Evolutionary conservation across 1,140 invertebrate genomes (phyloP).

Genomic region (Philotrypesis tridentata): DNA sequence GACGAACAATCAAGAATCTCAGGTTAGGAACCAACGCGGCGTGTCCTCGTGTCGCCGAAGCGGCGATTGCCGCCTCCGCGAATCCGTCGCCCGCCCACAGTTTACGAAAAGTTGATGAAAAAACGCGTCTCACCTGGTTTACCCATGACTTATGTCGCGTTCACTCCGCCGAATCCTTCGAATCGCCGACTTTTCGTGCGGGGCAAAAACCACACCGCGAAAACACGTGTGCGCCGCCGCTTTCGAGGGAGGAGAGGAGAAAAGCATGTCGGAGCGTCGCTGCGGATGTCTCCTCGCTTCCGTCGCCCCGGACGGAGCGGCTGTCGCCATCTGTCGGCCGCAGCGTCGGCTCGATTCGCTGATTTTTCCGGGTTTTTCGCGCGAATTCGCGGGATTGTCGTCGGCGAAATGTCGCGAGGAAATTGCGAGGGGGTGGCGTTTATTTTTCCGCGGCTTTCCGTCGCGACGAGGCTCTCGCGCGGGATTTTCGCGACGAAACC

Average conservation of each 20-base stretch:
- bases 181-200: background rate
- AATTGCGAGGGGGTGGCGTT: no score
- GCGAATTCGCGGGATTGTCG: no score
- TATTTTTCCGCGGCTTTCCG: no score
- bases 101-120: no score
- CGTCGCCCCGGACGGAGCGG: background rate
- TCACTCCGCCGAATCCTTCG: background rate
- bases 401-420: no score
- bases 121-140: conserved; percentile 48
- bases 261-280: conserved; percentile 14
- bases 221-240: conserved; percentile 15
- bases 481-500: no score
- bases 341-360: background rate
- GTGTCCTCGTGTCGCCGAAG: background rate
- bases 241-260: background rate
- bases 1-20: background rate
- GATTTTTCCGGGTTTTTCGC: no score
- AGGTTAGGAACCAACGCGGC: conserved; percentile 22
- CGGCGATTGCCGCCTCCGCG: background rate
- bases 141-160: conserved; percentile 40
- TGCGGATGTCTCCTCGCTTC: conserved; percentile 14
- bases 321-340: background rate
- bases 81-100: no score
- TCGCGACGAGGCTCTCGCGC: no score
- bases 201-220: background rate